A percentile compares a stretch with the other conserved stretches of the same genome.
These are phyloP conservation scores for Littorina saxatilis DNA, from an alignment of 1,140 invertebrate genomes.

Conservation along the genomic window DNA sequence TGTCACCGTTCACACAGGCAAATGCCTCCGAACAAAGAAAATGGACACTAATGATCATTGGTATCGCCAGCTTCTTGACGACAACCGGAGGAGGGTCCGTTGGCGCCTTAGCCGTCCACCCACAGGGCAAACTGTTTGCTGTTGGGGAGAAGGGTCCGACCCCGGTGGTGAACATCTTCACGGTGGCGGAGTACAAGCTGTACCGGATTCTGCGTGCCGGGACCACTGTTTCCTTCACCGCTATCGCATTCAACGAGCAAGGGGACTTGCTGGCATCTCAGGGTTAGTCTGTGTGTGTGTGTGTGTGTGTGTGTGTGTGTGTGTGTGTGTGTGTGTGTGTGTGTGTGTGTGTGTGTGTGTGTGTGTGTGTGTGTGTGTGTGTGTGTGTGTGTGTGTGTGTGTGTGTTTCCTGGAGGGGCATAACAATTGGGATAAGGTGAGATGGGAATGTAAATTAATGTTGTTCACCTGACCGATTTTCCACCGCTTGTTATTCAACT, in stretches of 20 bases:
- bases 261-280: slow-evolving; percentile 87
- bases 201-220: slow-evolving; percentile 83
- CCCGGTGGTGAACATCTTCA: slow-evolving; percentile 40
- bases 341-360: too few relatives aligned
- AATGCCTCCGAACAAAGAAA: too few relatives aligned
- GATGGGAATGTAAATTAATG: too few relatives aligned
- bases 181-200: slow-evolving; percentile 83
- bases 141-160: slow-evolving; percentile 40
- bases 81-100: slow-evolving; percentile 38
- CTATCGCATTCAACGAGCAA: slow-evolving; percentile 85
- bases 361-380: too few relatives aligned
- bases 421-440: too few relatives aligned
- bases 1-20: too few relatives aligned
- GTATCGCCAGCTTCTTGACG: neutral
- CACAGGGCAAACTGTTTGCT: slow-evolving; percentile 35
- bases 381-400: too few relatives aligned
- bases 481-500: too few relatives aligned
- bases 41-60: too few relatives aligned
- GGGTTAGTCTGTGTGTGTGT: slow-evolving; percentile 61
- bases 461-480: too few relatives aligned
- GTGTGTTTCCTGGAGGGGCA: too few relatives aligned
- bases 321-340: neutral
- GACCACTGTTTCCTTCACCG: slow-evolving; percentile 82
- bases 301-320: neutral
- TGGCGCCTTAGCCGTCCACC: slow-evolving; percentile 38